Evolutionary conservation across 1,140 invertebrate species (phyloP), one percentile per base, ranked within the genome.

Genomic region (Phortica variegata): DNA sequence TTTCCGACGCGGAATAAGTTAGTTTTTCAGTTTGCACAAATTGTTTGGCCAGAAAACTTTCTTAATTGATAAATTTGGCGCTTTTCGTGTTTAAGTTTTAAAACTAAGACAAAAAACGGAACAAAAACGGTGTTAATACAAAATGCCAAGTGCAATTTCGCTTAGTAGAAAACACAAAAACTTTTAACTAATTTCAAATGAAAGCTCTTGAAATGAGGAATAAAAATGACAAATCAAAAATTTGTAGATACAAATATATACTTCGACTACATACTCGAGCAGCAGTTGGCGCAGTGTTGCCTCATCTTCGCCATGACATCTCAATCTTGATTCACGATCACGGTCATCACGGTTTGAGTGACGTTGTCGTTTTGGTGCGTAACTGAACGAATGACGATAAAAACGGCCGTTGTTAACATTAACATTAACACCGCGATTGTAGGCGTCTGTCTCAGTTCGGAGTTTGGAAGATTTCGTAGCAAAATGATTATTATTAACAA

Each of bases 261-360:
- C n/a, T n/a, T n/a, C n/a, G n/a, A n/a, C 15, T 66, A 76, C 74
- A 60, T 75, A 76, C 74, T 76, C 74, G 60, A 75, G 73, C 62
- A 76, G 69, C 71, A 76, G 60, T 73, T 76, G 74, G 60, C 74
- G 74, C 55, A 76, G 55, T 59, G 74, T 75, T 52, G 65, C 73
- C 61, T 76, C 74, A 62, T 76, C 74, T 56, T 75, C 74, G 59
- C 71, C 73, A 75, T 74, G 71, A 76, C 71, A 74, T 74, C 71
- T 74, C 55, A 73, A 65, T 60, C 68, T 74, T 43, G 68, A 74
- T 58, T 74, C 68, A 43, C 68, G 60, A 48, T 71, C 66, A 56
- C 72, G 68, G 69, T 75, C 73, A 60, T 74, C 58, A 50, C 61
- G 66, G 49, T 58, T 70, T 53, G 61, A 56, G 47, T 65, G 59